Evolutionary conservation across 2,113 vertebrate genomes (phyloP).

Genomic region (Haemorhous mexicanus): DNA sequence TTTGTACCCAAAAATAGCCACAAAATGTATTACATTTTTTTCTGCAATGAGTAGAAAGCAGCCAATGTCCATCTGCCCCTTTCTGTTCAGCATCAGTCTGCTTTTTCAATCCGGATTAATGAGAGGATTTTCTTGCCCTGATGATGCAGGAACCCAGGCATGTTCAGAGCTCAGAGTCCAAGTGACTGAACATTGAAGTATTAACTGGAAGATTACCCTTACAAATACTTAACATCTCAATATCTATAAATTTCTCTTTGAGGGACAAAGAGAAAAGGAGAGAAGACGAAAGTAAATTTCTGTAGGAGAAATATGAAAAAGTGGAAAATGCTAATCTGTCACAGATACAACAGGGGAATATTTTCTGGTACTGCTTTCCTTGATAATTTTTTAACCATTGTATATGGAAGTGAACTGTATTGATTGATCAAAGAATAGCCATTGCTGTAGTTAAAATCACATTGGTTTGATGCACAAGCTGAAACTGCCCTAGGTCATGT

Average conservation of each 20-base stretch:
- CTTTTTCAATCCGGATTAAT: neutral
- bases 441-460: neutral
- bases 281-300: neutral
- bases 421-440: neutral
- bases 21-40: neutral
- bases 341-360: neutral
- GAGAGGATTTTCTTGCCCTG: constrained; percentile 29
- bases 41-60: neutral
- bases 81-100: neutral
- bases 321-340: neutral
- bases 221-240: neutral
- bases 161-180: neutral
- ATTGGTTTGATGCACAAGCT: neutral
- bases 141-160: neutral
- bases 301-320: neutral
- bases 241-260: neutral
- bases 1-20: neutral
- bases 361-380: neutral
- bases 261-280: neutral
- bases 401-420: neutral
- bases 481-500: constrained; percentile 17
- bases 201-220: neutral
- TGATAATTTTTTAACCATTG: neutral
- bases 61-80: neutral
- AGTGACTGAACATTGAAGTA: neutral